These are phyloP conservation scores for Pogonomyrmex californicus DNA, from an alignment of 1,140 invertebrate genomes.

Conservation along the genomic window DNA sequence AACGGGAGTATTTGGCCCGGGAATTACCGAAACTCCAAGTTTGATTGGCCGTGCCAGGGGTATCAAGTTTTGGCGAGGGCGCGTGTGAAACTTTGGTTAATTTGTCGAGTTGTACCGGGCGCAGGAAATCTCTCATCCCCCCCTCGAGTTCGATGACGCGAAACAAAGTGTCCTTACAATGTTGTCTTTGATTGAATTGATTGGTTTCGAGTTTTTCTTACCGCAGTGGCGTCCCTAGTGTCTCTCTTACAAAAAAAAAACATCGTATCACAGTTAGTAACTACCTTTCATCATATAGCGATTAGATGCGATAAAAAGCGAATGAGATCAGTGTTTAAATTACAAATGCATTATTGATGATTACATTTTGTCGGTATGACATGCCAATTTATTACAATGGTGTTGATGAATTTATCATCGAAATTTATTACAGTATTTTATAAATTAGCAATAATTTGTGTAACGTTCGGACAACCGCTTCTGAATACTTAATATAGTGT, in stretches of 20 bases:
- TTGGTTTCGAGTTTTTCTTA: constrained; percentile 36
- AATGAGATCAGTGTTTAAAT: constrained; percentile 20
- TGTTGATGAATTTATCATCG: constrained; percentile 25
- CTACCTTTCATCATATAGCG: background rate
- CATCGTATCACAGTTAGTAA: background rate
- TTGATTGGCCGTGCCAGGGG: constrained; percentile 85
- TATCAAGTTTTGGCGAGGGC: constrained; percentile 83
- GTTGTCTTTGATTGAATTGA: constrained; percentile 63
- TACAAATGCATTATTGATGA: constrained; percentile 20
- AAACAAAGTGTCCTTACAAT: constrained; percentile 16
- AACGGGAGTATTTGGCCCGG: constrained; percentile 82
- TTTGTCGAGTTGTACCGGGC: constrained; percentile 39
- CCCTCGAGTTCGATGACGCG: constrained; percentile 27
- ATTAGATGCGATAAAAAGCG: constrained; percentile 17
- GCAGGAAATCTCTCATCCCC: background rate
- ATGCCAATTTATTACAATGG: constrained; percentile 33
- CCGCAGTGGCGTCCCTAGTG: background rate
- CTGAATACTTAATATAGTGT: constrained; percentile 20
- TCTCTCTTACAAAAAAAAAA: background rate
- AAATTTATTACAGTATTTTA: constrained; percentile 39
- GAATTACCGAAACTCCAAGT: constrained; percentile 85
- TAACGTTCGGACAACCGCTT: constrained; percentile 20
- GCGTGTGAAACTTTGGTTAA: constrained; percentile 79
- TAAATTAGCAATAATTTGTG: constrained; percentile 27
- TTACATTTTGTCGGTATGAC: constrained; percentile 17